A percentile compares a stretch with the other conserved stretches of the same genome.
phyloP scores from a whole-genome alignment of 2,113 vertebrate species.

The Neogobius melanostomus region DNA sequence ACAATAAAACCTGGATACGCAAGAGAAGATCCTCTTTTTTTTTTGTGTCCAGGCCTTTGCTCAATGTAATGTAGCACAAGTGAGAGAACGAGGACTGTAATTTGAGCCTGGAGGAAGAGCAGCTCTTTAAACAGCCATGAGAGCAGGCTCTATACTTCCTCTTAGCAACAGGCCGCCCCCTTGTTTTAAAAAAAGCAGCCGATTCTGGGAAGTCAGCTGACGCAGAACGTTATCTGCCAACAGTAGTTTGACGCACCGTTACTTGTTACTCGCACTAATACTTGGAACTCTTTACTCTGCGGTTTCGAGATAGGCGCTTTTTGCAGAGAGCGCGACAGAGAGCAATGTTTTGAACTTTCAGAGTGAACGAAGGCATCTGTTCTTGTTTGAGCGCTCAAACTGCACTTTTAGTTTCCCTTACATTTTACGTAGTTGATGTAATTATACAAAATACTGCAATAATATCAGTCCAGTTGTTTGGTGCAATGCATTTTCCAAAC shows the following conservation, averaged over 20 bases:
- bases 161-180: constrained; percentile 68
- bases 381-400: not conserved
- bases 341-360: not conserved
- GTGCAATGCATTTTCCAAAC: not conserved
- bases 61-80: not conserved
- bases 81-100: constrained; percentile 33
- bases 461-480: not conserved
- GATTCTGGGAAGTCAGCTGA: constrained; percentile 75
- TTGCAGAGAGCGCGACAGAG: not conserved
- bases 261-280: constrained; percentile 25
- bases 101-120: constrained; percentile 26
- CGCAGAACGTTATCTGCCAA: constrained; percentile 60
- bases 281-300: constrained; percentile 43
- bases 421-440: not conserved
- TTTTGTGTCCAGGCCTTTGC: not conserved
- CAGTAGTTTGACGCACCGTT: not conserved
- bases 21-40: not conserved
- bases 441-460: not conserved
- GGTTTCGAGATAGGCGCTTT: constrained; percentile 28
- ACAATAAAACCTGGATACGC: too few species aligned
- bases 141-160: constrained; percentile 55
- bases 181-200: constrained; percentile 64
- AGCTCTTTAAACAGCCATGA: not conserved
- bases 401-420: not conserved
- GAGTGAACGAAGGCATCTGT: not conserved